These are phyloP conservation scores for Eupithecia pulchellata DNA, from an alignment of 2,888 invertebrate genomes.

Conservation along the genomic window DNA sequence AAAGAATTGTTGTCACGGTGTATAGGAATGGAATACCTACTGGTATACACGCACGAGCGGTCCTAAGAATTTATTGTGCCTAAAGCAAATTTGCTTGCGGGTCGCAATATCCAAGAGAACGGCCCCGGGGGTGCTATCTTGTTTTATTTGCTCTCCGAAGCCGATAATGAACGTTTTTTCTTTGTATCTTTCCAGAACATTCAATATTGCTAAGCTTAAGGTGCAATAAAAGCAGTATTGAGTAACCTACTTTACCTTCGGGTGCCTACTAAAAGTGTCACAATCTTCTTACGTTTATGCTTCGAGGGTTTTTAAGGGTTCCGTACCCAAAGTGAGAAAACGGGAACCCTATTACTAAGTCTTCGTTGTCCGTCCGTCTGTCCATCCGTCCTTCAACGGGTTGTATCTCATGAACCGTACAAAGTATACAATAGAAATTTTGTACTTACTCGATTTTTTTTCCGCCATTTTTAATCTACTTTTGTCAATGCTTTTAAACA, in stretches of 20 bases:
- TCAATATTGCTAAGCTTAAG: slow-evolving; percentile 69
- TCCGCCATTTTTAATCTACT: too few species aligned
- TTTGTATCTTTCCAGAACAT: slow-evolving; percentile 66
- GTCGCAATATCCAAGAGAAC: slow-evolving; percentile 80
- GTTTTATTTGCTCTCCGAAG: slow-evolving; percentile 77
- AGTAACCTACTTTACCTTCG: slow-evolving; percentile 54
- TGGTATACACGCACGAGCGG: slow-evolving; percentile 55
- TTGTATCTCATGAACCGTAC: too few species aligned
- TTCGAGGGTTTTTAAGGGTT: background rate
- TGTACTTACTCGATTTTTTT: too few species aligned
- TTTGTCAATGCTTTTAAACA: too few species aligned
- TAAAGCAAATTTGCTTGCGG: slow-evolving; percentile 82
- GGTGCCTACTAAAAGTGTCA: slow-evolving; percentile 46
- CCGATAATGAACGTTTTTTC: slow-evolving; percentile 82
- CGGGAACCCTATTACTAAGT: too few species aligned
- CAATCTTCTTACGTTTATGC: slow-evolving; percentile 52
- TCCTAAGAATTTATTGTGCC: slow-evolving; percentile 80
- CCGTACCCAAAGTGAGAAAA: too few species aligned
- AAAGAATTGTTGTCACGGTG: slow-evolving; percentile 9
- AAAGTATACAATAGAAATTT: too few species aligned
- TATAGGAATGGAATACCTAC: slow-evolving; percentile 50
- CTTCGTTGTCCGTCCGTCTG: too few species aligned
- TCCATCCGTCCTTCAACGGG: too few species aligned
- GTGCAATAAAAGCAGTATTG: slow-evolving; percentile 71
- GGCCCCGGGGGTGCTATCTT: slow-evolving; percentile 76